A percentile compares a stretch with the other conserved stretches of the same genome.
Evolutionary conservation across 2,888 invertebrate genomes (phyloP).

Genomic region (Notocelia uddmanniana): DNA sequence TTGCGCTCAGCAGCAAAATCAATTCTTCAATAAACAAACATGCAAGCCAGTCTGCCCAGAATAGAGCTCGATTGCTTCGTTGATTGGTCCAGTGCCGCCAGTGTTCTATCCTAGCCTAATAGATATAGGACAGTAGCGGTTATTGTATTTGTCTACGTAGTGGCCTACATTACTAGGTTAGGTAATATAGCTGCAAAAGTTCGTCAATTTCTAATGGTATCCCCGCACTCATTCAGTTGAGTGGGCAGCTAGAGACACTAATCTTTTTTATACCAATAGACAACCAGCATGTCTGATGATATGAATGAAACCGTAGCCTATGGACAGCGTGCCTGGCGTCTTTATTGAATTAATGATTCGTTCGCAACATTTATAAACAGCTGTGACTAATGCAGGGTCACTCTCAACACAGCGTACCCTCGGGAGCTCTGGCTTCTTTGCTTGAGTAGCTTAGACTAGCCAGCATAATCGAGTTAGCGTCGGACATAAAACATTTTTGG

Average conservation of each 20-base stretch:
- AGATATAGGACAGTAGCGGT: slow-evolving; percentile 11
- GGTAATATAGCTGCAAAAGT: background rate
- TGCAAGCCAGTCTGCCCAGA: background rate
- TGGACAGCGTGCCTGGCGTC: too few species aligned
- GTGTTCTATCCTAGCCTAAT: slow-evolving; percentile 2
- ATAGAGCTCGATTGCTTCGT: slow-evolving; percentile 8
- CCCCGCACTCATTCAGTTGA: background rate
- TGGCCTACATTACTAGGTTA: background rate
- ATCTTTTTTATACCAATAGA: too few species aligned
- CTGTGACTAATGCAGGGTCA: too few species aligned
- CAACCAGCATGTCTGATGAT: too few species aligned
- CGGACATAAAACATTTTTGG: too few species aligned
- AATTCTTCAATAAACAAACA: slow-evolving; percentile 3
- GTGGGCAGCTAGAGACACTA: background rate
- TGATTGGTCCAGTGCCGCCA: slow-evolving; percentile 18
- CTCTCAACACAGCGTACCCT: too few species aligned
- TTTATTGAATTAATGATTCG: too few species aligned
- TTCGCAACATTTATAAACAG: too few species aligned
- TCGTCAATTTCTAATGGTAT: background rate
- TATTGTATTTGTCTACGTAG: slow-evolving; percentile 11
- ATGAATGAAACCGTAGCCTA: too few species aligned
- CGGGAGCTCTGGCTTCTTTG: too few species aligned
- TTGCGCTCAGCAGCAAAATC: background rate
- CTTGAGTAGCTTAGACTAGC: too few species aligned
- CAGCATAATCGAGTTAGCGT: too few species aligned